Base-by-base conservation (phyloP, 1,140 invertebrate genomes). In the Drosophila paulistorum region DNA sequence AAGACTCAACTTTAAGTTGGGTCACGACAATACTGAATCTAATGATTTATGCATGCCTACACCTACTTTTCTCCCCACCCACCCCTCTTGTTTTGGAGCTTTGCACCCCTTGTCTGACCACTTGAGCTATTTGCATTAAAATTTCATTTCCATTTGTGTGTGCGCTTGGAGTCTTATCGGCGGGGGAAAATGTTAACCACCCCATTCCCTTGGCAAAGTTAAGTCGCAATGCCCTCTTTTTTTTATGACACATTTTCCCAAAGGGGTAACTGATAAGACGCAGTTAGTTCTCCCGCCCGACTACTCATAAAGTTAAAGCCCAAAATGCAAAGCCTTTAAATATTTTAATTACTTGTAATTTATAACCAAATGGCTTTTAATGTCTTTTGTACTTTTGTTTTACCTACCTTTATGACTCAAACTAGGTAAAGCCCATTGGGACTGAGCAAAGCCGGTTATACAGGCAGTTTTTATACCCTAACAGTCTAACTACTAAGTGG, bases 181-280 rank as follows among this genome's bases (percentile, higher is more conserved):
- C 30, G 30, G 30, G 72, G 72, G 71, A 9, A 48, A n/a, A 11
- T 14, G 7, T 39, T n/a, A 33, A 20, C 39, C 37, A 39, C 17
- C 42, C 13, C 45, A 10, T 11, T 10, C 17, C 4, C 37, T 13
- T 3, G 10, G 35, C 35, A 20, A 48, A 48, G 14, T 65, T 30
- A 58, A 58, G 62, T 65, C 26, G 66, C 48, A 68, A n/a, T 51
- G 45, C 7, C 20, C 45, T 23, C 45, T 30, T 63, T 66, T 79
- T 79, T 86, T 86, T 87, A 86, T 87, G 82, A 87, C 83, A 87
- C 79, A 82, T 77, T 82, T 79, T 86, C 82, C 82, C 79, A 86
- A 86, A 71, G 63, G 82, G 71, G 59, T 41, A 51, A 60, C 76
- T 86, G 82, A 86, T 86, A 86, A 86, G 65, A 55, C 39, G 45